Conservation (phyloP, 2,888 invertebrate genomes). For the Heliconius ethilla region DNA sequence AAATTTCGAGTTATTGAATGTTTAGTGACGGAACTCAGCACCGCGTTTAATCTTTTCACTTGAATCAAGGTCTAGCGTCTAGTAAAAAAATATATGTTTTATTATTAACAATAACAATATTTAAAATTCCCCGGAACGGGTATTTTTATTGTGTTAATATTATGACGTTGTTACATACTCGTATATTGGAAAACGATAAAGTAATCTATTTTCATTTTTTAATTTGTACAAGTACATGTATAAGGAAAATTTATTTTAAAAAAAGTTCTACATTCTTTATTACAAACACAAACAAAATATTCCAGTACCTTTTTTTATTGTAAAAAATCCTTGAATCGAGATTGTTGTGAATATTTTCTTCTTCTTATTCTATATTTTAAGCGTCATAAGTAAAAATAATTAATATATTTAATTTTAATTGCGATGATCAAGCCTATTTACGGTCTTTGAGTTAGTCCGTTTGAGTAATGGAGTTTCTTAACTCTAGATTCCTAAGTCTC, state of each 20-base stretch:
- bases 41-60: background rate
- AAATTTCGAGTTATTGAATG: background rate
- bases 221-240: background rate
- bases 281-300: background rate
- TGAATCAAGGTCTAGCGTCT: too few species aligned
- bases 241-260: background rate
- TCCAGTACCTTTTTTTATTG: background rate
- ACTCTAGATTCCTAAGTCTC: too few species aligned
- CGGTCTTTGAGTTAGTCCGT: too few species aligned
- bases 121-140: too few species aligned
- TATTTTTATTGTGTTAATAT: background rate
- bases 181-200: background rate
- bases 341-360: slow-evolving; percentile 2
- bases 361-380: background rate
- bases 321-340: background rate
- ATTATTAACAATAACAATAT: too few species aligned
- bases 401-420: background rate
- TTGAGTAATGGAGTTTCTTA: too few species aligned
- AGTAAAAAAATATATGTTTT: too few species aligned
- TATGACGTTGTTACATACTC: background rate
- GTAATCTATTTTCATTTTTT: background rate
- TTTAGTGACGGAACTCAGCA: background rate
- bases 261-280: background rate
- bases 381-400: background rate
- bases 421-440: background rate